phyloP scores from a whole-genome alignment of 2,113 vertebrate genomes.

The Neomonachus schauinslandi region DNA sequence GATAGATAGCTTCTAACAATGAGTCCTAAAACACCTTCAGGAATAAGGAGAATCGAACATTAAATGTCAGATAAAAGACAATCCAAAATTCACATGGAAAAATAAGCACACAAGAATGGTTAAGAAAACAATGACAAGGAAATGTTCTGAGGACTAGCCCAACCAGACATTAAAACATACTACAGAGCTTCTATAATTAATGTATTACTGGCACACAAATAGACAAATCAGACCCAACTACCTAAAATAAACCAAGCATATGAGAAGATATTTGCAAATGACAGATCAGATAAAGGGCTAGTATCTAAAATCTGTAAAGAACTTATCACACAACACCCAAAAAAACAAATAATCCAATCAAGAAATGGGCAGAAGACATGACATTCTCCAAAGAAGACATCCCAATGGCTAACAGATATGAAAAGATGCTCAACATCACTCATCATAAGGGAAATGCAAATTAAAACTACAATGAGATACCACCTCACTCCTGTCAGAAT shows the following conservation, averaged over 20 bases:
- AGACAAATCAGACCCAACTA: neutral
- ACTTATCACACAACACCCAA: neutral
- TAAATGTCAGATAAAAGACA: neutral
- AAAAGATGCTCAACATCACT: neutral
- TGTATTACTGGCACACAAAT: neutral
- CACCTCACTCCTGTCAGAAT: neutral
- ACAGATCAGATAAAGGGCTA: neutral
- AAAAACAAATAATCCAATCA: neutral
- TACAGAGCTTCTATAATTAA: neutral
- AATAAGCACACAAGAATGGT: neutral
- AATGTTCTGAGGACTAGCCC: neutral
- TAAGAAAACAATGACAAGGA: neutral
- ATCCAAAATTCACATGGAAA: neutral
- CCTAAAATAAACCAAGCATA: neutral
- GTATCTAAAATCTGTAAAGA: neutral
- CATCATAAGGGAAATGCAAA: neutral
- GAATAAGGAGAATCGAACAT: neutral
- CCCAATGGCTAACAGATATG: neutral
- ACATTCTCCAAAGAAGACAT: neutral
- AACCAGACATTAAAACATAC: neutral
- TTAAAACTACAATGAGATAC: neutral
- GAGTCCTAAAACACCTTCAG: neutral
- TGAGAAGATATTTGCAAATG: neutral
- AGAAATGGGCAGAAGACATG: neutral
- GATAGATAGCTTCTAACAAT: neutral